A percentile compares a stretch with the other conserved stretches of the same genome.
Evolutionary conservation across 2,797 vertebrate species (phyloP).

Genomic region (Passerculus sandwichensis): DNA sequence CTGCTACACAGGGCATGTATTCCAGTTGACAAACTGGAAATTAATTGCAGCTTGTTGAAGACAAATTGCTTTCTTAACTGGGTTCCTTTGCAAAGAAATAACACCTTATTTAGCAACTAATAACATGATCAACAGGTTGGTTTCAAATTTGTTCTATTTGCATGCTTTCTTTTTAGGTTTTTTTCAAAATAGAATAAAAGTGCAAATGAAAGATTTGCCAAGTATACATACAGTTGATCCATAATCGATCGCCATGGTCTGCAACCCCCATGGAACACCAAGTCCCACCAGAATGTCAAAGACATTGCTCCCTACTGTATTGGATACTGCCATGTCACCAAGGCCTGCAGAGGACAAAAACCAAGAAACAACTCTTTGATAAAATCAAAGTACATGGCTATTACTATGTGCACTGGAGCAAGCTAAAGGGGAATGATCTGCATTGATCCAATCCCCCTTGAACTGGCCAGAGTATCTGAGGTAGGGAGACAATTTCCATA

Average conservation of each 20-base stretch:
- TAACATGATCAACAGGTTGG: neutral
- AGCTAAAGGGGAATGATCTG: neutral
- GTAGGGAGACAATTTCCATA: neutral
- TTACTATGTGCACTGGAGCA: neutral
- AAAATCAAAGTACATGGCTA: neutral
- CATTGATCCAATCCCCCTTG: neutral
- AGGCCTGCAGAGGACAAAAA: conserved; percentile 80
- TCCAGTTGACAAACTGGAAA: neutral
- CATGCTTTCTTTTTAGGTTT: neutral
- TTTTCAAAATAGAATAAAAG: neutral
- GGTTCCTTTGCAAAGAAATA: neutral
- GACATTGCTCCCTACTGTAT: conserved; percentile 96
- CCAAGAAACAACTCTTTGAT: neutral
- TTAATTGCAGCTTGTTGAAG: neutral
- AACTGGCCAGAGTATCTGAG: neutral
- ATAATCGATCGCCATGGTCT: conserved; percentile 89
- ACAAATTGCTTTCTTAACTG: neutral
- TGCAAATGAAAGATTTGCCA: neutral
- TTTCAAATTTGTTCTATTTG: neutral
- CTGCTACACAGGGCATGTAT: neutral
- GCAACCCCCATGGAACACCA: conserved; percentile 92
- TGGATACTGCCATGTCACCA: conserved; percentile 97
- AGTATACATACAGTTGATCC: conserved; percentile 86
- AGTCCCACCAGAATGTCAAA: conserved; percentile 97
- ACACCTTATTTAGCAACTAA: neutral